Base-by-base conservation (phyloP, 2,888 invertebrate species). In the Flexamia atlantica region DNA sequence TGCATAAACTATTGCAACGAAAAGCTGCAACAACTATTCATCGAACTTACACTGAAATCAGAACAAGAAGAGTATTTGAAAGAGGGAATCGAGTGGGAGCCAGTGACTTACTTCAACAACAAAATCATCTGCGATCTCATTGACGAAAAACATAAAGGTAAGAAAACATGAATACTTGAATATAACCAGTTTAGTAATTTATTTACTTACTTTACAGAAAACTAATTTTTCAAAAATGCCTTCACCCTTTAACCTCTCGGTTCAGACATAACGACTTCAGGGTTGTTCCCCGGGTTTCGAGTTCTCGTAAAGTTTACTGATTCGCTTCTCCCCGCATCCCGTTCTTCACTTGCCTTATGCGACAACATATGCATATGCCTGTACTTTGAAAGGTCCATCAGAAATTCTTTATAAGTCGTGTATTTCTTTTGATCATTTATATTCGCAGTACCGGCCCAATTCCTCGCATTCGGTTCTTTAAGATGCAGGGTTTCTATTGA, bases 1-100 rank as follows among this genome's bases (percentile, higher is more conserved):
- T 98, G 98, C 91, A 98, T 98, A 86, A 98, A 98, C 91, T 98
- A 96, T 91, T 98, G 98, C 90, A 98, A 98, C 90, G 98, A 98
- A 91, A 98, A 98, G 90, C 92, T 98, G 85, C 98, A 98, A 90
- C 98, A 98, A 90, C 91, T 98, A 85, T 98, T 98, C 90, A 98
- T 98, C 89, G 95, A 97, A 90, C 91, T 98, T 88, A 98, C 98
- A 0, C 90, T 98, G 57, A 96, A 96, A 89, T 96, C 96, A 17
- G 98, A 98, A 90, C 98, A 98, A 90, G 97, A 98, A 88, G 98
- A 98, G 89, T 98, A 98, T 89, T 91, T 95, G 50, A 94, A 94
- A 81, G 98, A 98, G 90, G 97, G 97, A 84, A 98, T 98, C 89
- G 95, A 95, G 89, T 98, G 98, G 98, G 95, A 95, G 87, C 94